Base-by-base conservation (phyloP, 1,140 invertebrate species). In the Zaprionus ornatus region DNA sequence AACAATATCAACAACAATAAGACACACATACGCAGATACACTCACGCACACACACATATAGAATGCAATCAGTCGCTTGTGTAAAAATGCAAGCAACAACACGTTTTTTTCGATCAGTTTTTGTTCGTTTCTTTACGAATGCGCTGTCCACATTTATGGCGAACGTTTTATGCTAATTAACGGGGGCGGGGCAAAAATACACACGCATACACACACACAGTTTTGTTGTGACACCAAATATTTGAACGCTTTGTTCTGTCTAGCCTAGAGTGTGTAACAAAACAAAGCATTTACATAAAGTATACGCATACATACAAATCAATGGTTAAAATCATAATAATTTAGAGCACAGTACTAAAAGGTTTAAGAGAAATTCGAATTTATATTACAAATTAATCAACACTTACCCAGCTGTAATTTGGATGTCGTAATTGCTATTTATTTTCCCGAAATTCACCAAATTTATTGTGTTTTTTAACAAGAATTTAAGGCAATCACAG, bases 211-310 rank as follows among this genome's bases (percentile, higher is more conserved):
- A 61, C 55, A 17, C 56, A 70, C 72, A 73, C 66, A 77, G 15
- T 59, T 40, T 70, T 52, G 23, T 50, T 72, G 55, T 62, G 52
- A 74, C 76, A 72, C 19, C 25, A 59, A 79, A 70, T 69, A 69
- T 66, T 75, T 82, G n/a, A 21, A 80, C 74, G 78, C 82, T 85
- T 84, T 84, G 79, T 85, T 81, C 81, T 65, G 56, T n/a, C 40
- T 45, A 45, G 40, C 40, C 40, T 3, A 10, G 7, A 45, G 40
- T 45, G 40, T 70, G 42, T 65, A 59, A 52, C 50, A 76, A 62
- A 74, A 80, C 74, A 80, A 84, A 77, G 77, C 65, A 76, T 48
- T 72, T 65, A 66, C 10, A 66, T 52, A 54, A 50, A 60, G 23
- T 62, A 64, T 67, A 74, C 68, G 63, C 45, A 72, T 56, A 73